These are phyloP conservation scores for Papilio polyxenes DNA, from an alignment of 1,140 invertebrate genomes.

Conservation along the genomic window DNA sequence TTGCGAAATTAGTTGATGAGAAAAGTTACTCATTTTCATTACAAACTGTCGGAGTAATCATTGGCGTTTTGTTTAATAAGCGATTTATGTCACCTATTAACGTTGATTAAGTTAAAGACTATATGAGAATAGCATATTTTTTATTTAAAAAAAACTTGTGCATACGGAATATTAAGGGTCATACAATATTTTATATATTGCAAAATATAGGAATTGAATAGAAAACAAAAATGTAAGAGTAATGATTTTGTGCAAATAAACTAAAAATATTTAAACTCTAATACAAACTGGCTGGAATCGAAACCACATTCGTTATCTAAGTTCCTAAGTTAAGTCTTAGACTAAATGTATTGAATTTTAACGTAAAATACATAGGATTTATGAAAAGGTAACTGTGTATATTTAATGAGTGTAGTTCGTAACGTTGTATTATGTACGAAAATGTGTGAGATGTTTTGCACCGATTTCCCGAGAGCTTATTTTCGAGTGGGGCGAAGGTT, in stretches of 20 bases:
- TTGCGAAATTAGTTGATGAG: conserved; percentile 47
- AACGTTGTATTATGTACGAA: conserved; percentile 5
- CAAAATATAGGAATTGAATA: too few species aligned
- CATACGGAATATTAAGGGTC: too few species aligned
- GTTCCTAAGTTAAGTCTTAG: too few species aligned
- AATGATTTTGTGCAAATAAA: too few species aligned
- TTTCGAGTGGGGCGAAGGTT: conserved; percentile 16
- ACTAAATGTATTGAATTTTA: neutral
- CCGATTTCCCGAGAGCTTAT: conserved; percentile 19
- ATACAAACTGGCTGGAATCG: too few species aligned
- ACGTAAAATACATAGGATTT: neutral
- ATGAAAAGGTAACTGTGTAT: neutral
- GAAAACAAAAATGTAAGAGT: too few species aligned
- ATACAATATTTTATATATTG: too few species aligned
- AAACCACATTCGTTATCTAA: too few species aligned
- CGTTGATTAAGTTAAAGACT: neutral
- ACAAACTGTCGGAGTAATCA: conserved; percentile 41
- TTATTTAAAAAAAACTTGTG: neutral
- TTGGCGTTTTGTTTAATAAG: conserved; percentile 26
- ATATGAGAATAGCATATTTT: neutral
- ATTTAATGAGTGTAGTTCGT: neutral
- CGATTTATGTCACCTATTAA: neutral
- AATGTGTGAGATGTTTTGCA: conserved; percentile 14
- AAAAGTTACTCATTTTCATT: conserved; percentile 45
- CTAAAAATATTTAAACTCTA: too few species aligned